phyloP scores from a whole-genome alignment of 2,113 vertebrate species.

The Vidua chalybeata region DNA sequence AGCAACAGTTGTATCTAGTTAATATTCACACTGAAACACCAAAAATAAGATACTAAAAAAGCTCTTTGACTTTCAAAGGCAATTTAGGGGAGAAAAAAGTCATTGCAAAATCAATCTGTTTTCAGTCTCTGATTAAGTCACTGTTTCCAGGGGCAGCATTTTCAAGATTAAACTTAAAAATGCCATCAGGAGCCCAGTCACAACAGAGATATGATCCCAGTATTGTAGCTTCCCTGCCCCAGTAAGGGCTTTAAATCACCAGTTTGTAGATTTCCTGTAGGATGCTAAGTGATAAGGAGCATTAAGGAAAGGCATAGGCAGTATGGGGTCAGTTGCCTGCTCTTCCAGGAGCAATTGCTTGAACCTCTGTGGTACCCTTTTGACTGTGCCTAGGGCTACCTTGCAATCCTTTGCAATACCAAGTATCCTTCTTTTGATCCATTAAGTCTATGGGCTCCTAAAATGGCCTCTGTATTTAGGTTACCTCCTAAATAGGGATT shows the following conservation, averaged over 20 bases:
- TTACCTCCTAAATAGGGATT: neutral
- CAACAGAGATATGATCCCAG: neutral
- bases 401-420: neutral
- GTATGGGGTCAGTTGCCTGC: neutral
- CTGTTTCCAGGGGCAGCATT: neutral
- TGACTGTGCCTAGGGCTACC: neutral
- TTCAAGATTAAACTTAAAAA: conserved; percentile 10
- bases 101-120: neutral
- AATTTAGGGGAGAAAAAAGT: neutral
- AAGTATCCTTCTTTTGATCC: neutral
- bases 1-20: neutral
- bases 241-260: neutral
- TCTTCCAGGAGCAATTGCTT: neutral
- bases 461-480: neutral
- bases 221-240: neutral
- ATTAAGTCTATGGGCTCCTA: neutral
- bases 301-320: neutral
- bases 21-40: neutral
- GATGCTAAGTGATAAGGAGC: neutral
- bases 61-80: neutral
- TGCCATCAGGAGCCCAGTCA: neutral
- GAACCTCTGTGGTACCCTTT: neutral
- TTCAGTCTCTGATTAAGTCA: neutral
- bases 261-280: neutral
- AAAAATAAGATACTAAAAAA: neutral